phyloP scores from a whole-genome alignment of 2,113 vertebrate genomes.

The cattle (Bos taurus) region ARS-UCD2.0 NC_037348.1:62226501-62227000 shows the following conservation, averaged over 20 bases:
- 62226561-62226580: not conserved
- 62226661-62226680: not conserved
- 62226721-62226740: not conserved
- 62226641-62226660: not conserved
- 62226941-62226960: not conserved
- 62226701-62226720: not conserved
- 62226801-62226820: not conserved
- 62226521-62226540: not conserved
- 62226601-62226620: not conserved
- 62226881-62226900: not conserved
- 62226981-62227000: not conserved
- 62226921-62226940: not conserved
- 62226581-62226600: not conserved
- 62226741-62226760: not conserved
- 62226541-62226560: not conserved
- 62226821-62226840: not conserved
- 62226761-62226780: not conserved
- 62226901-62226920: not conserved
- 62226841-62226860: not conserved
- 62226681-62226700: not conserved
- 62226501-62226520: fast-evolving
- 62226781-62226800: not conserved
- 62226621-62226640: not conserved
- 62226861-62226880: not conserved
- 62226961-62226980: fast-evolving